Evolutionary conservation across 1,140 invertebrate species (phyloP).

Genomic region (Cotesia glomerata): DNA sequence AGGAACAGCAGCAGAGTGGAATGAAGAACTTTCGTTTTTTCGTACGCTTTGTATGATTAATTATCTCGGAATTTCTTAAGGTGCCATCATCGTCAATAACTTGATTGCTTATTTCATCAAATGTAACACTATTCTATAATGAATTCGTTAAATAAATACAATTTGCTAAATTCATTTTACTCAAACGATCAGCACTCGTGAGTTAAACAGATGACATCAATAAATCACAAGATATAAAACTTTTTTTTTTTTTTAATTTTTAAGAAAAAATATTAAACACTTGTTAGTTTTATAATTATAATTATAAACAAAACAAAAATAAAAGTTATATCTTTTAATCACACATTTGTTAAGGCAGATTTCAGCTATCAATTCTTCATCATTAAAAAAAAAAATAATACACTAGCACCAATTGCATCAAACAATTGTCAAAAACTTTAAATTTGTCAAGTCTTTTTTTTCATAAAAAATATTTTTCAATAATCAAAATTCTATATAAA

Average conservation of each 20-base stretch:
- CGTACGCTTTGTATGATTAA: conserved; percentile 39
- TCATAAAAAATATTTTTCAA: conserved; percentile 28
- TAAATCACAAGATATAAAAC: no score
- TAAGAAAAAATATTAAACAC: background rate
- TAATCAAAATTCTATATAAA: background rate
- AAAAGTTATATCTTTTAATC: conserved; percentile 11
- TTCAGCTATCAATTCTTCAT: background rate
- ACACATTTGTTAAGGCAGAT: conserved; percentile 24
- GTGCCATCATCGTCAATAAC: conserved; percentile 47
- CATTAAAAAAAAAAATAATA: background rate
- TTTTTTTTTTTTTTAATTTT: background rate
- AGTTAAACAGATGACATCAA: background rate
- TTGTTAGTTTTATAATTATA: no score
- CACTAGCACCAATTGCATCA: no score
- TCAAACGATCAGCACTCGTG: background rate
- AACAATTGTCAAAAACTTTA: no score
- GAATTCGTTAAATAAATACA: conserved; percentile 48
- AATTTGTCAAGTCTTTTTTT: conserved; percentile 36
- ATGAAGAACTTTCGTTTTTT: conserved; percentile 49
- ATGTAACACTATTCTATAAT: conserved; percentile 58
- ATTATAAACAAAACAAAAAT: background rate
- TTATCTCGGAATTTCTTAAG: conserved; percentile 46
- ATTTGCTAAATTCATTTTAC: background rate
- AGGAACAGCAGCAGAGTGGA: conserved; percentile 52
- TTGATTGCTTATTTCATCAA: conserved; percentile 57